Conservation (phyloP, 2,113 vertebrate species). For the Oceanodroma tethys region DNA sequence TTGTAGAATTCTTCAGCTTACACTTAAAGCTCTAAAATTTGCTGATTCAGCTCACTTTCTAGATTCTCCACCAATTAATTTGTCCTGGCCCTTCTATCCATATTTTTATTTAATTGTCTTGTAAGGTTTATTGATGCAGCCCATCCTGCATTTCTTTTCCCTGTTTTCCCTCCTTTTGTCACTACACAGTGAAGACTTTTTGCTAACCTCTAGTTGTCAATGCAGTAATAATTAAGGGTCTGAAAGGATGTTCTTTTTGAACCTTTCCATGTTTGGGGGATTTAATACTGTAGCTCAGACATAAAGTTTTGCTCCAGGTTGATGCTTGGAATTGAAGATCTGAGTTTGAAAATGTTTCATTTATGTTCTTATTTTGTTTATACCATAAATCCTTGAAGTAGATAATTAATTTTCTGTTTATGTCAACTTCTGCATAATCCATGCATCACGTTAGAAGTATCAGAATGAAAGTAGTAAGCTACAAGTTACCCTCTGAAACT, state of each 20-base stretch:
- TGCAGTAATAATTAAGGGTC: neutral
- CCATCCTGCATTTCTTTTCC: neutral
- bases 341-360: neutral
- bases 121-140: neutral
- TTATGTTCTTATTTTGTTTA: neutral
- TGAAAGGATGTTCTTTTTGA: neutral
- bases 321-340: neutral
- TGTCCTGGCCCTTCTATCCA: neutral
- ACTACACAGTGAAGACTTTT: neutral
- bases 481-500: neutral
- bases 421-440: neutral
- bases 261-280: neutral
- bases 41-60: neutral
- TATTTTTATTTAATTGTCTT: neutral
- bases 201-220: neutral
- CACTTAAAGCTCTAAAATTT: neutral
- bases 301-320: slow-evolving; percentile 17
- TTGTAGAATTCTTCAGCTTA: neutral
- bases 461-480: neutral
- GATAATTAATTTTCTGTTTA: neutral
- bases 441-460: neutral
- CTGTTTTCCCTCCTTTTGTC: neutral
- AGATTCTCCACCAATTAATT: neutral
- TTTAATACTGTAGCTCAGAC: neutral
- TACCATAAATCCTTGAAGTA: neutral